Evolutionary conservation across 2,888 invertebrate species (phyloP).

Genomic region (Nemoura dubitans): DNA sequence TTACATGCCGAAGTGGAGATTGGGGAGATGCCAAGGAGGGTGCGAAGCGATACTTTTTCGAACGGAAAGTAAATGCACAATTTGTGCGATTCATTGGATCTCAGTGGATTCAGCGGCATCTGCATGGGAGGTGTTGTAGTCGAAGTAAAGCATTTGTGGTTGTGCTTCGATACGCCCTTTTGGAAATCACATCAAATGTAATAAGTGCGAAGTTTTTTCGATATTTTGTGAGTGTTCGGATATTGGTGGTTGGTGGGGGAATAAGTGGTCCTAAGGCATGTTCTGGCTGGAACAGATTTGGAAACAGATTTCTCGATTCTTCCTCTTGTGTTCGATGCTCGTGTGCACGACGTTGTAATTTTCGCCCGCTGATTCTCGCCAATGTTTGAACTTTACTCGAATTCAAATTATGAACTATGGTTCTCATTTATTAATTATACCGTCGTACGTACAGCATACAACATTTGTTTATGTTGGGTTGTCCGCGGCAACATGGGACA

Average conservation of each 20-base stretch:
- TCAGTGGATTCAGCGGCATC: too few species aligned
- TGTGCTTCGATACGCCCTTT: background rate
- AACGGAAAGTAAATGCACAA: background rate
- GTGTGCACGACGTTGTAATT: too few species aligned
- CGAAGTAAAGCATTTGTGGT: too few species aligned
- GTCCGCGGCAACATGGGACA: background rate
- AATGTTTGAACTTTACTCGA: too few species aligned
- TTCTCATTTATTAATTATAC: too few species aligned
- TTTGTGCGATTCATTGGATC: background rate
- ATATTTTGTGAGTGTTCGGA: background rate
- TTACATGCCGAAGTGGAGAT: slow-evolving; percentile 17
- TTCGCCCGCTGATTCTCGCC: too few species aligned
- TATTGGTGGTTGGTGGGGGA: background rate
- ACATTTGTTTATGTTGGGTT: too few species aligned
- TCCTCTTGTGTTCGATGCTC: too few species aligned
- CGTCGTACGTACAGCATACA: too few species aligned
- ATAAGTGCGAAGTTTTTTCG: background rate
- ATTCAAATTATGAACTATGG: too few species aligned
- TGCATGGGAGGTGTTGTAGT: too few species aligned
- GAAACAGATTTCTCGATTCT: too few species aligned
- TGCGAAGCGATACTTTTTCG: background rate
- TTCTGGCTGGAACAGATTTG: background rate
- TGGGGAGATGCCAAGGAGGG: background rate
- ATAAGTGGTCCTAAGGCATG: background rate
- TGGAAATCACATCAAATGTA: background rate